phyloP scores from a whole-genome alignment of 2,113 vertebrate species.

The Stercorarius parasiticus region DNA sequence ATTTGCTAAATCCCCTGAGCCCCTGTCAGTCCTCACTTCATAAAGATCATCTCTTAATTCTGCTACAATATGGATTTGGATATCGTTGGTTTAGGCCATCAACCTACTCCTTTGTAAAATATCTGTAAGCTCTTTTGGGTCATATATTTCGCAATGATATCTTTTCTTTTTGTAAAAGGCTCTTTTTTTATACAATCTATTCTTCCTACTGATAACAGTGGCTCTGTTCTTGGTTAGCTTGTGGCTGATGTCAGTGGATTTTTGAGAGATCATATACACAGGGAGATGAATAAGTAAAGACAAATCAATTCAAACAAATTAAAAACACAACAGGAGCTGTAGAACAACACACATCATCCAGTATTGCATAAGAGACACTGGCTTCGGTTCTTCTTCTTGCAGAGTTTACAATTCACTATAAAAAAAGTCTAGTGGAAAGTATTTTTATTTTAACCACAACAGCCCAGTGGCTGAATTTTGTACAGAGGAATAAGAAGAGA shows the following conservation, averaged over 20 bases:
- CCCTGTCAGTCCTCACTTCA: background rate
- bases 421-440: background rate
- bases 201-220: background rate
- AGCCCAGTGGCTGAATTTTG: background rate
- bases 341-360: background rate
- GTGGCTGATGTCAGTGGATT: background rate
- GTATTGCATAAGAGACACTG: background rate
- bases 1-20: background rate
- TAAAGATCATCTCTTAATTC: background rate
- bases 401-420: background rate
- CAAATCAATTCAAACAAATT: constrained; percentile 7
- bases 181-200: background rate
- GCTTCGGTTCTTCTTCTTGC: background rate
- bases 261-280: background rate
- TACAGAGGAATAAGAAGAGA: background rate
- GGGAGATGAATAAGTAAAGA: background rate
- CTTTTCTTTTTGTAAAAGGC: background rate
- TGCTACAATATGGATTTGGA: background rate
- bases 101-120: background rate
- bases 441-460: background rate
- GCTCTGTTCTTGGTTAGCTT: background rate
- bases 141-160: background rate
- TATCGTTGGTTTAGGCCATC: background rate
- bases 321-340: background rate
- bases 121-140: background rate